Percentiles rank a stretch among this genome's conserved stretches.
Conservation (phyloP, 2,113 vertebrate species). For the Thymallus thymallus region DNA sequence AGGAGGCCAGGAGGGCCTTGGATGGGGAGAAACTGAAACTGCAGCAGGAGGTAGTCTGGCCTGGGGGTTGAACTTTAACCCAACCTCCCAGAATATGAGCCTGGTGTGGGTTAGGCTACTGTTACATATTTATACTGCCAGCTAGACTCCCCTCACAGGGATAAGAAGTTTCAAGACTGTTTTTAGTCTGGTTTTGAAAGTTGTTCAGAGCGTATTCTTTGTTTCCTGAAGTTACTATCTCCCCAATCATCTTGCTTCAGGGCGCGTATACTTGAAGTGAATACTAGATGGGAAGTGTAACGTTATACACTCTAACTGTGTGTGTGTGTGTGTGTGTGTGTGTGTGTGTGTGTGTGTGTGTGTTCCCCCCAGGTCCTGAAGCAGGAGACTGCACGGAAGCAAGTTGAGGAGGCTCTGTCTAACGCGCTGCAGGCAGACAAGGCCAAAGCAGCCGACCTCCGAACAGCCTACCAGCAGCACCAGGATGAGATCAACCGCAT, state of each 20-base stretch:
- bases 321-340: too few relatives aligned
- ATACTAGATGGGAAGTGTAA: too few relatives aligned
- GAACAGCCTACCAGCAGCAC: conserved; percentile 90
- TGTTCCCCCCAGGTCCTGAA: conserved; percentile 76
- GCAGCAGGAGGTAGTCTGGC: conserved; percentile 78
- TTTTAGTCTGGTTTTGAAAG: too few relatives aligned
- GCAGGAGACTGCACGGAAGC: conserved; percentile 84
- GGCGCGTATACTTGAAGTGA: background rate
- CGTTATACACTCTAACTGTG: too few relatives aligned
- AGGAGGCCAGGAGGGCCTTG: conserved; percentile 87
- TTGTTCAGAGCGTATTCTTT: background rate
- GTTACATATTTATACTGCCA: too few relatives aligned
- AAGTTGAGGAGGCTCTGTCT: conserved; percentile 87
- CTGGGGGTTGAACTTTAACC: too few relatives aligned
- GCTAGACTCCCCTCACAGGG: too few relatives aligned
- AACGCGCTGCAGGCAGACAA: conserved; percentile 92
- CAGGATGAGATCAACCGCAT: conserved; percentile 93
- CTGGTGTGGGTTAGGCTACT: too few relatives aligned
- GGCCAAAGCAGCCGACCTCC: conserved; percentile 91
- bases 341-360: too few relatives aligned
- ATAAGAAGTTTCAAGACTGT: too few relatives aligned
- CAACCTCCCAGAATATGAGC: too few relatives aligned
- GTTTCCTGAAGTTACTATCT: conserved; percentile 6
- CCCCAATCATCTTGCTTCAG: background rate
- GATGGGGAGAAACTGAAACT: conserved; percentile 86